Conservation (phyloP, 92 coral and sea anemone genomes). For the Paragorgia papillata region DNA sequence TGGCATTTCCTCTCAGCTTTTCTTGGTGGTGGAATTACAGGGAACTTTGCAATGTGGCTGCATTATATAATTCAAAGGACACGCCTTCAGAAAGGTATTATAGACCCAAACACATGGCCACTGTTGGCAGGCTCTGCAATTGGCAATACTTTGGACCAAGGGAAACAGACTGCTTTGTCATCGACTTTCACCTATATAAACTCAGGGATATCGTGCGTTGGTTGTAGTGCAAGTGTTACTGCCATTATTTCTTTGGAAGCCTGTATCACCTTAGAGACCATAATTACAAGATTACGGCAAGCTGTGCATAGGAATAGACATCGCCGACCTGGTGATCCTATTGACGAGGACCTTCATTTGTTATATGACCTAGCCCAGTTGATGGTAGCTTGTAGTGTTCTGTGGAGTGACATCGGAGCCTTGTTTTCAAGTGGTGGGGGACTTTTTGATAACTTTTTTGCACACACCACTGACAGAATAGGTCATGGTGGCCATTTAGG, state of each 20-base stretch:
- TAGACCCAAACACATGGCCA: constrained; percentile 68
- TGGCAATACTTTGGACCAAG: constrained; percentile 53
- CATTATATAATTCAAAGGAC: constrained; percentile 67
- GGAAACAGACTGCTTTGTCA: constrained; percentile 55
- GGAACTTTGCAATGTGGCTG: constrained; percentile 73
- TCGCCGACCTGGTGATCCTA: constrained; percentile 30
- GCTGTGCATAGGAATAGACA: constrained; percentile 41
- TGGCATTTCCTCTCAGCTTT: constrained; percentile 70
- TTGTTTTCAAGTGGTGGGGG: constrained; percentile 58
- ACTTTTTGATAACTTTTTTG: constrained; percentile 64
- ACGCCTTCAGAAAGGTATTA: constrained; percentile 65
- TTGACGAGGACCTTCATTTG: constrained; percentile 46
- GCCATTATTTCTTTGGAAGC: constrained; percentile 79
- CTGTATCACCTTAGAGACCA: constrained; percentile 63
- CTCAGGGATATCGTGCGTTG: constrained; percentile 75
- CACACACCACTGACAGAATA: constrained; percentile 73
- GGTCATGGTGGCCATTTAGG: constrained; percentile 95
- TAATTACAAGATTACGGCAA: constrained; percentile 57
- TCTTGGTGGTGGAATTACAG: constrained; percentile 87
- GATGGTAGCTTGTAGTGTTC: constrained; percentile 48
- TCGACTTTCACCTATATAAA: constrained; percentile 64
- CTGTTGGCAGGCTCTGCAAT: constrained; percentile 55
- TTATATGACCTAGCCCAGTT: constrained; percentile 66
- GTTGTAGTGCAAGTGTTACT: constrained; percentile 87
- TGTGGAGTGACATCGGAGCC: constrained; percentile 57